A percentile compares a stretch with the other conserved stretches of the same genome.
These are phyloP conservation scores for Psittacula cyanocephala DNA, from an alignment of 2,113 vertebrate species.

Conservation along the genomic window DNA sequence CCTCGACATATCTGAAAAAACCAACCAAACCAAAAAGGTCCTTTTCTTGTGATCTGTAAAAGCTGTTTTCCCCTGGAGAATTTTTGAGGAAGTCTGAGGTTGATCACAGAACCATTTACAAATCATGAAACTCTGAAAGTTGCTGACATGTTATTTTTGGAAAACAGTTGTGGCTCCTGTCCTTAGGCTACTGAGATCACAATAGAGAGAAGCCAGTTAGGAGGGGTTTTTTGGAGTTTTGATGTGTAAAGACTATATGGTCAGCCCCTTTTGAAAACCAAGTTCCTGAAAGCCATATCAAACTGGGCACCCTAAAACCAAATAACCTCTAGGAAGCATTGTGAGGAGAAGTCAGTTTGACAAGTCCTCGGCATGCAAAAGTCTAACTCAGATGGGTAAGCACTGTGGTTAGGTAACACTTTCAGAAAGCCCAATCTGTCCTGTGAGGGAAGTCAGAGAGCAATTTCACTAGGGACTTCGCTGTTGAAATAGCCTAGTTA, in stretches of 20 bases:
- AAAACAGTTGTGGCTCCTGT: background rate
- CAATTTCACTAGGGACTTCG: background rate
- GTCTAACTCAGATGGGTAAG: background rate
- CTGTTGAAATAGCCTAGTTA: background rate
- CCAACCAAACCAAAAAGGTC: background rate
- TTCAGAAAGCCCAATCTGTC: background rate
- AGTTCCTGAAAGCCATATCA: background rate
- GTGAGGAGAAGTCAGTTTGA: background rate
- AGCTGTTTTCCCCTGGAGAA: constrained; percentile 3
- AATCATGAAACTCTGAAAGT: constrained; percentile 47
- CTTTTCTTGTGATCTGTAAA: background rate
- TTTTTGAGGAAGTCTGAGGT: constrained; percentile 53
- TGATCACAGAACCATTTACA: background rate
- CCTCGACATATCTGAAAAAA: background rate
- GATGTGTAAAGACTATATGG: background rate
- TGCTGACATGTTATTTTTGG: constrained; percentile 41
- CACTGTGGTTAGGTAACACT: background rate
- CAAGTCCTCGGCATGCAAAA: background rate
- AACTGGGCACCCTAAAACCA: background rate
- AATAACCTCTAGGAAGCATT: background rate
- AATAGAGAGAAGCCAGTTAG: background rate
- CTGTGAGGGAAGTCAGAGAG: background rate
- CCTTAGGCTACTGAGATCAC: background rate
- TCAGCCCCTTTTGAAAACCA: background rate
- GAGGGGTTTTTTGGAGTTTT: background rate